A percentile compares a stretch with the other conserved stretches of the same genome.
These are phyloP conservation scores for Panonychus citri DNA, from an alignment of 1,140 invertebrate species.

Conservation along the genomic window DNA sequence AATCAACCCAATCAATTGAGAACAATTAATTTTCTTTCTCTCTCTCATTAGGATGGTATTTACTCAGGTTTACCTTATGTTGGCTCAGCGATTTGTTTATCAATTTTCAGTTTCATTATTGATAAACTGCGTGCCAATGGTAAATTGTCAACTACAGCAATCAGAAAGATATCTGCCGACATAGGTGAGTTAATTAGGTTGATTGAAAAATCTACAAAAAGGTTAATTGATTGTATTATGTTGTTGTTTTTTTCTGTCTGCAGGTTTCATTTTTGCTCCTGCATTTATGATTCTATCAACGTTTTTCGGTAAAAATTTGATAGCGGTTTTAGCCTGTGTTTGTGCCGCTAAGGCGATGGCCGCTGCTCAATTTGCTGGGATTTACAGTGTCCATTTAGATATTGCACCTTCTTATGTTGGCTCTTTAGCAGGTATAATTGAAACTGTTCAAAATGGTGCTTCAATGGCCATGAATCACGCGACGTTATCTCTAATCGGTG, in stretches of 20 bases:
- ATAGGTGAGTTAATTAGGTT: neutral
- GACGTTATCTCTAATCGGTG: constrained; percentile 12
- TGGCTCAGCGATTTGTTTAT: constrained; percentile 18
- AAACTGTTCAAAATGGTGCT: constrained; percentile 17
- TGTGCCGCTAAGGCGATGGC: neutral
- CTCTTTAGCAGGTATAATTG: constrained; percentile 18
- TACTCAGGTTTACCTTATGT: constrained; percentile 32
- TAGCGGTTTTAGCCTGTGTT: constrained; percentile 1
- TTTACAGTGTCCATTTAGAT: constrained; percentile 9
- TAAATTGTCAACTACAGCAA: constrained; percentile 25
- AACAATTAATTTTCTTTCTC: neutral
- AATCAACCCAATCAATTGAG: neutral
- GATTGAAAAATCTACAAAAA: no score
- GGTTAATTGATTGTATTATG: no score
- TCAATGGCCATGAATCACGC: constrained; percentile 17
- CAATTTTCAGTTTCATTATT: no score
- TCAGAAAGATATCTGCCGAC: constrained; percentile 21
- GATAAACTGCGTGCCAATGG: constrained; percentile 20
- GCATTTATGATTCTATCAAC: constrained; percentile 41
- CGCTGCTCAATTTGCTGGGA: constrained; percentile 7
- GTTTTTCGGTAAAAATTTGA: constrained; percentile 35
- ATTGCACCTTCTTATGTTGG: constrained; percentile 14
- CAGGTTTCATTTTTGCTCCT: constrained; percentile 29
- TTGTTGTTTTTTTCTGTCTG: no score
- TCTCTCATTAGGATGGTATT: constrained; percentile 28